These are phyloP conservation scores for Diarsia mendica DNA, from an alignment of 2,888 invertebrate species.

Conservation along the genomic window DNA sequence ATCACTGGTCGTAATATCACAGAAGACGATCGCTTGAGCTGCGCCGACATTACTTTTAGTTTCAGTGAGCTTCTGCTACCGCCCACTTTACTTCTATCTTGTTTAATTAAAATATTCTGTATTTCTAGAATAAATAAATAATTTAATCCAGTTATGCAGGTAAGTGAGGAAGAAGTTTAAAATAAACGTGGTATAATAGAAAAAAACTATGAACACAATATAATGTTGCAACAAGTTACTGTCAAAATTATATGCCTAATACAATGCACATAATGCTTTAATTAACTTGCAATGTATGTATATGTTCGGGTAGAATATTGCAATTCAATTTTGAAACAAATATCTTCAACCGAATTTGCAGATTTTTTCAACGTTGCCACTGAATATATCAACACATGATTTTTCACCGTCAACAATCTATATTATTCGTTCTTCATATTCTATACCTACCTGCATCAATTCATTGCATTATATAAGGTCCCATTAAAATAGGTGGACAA, in stretches of 20 bases:
- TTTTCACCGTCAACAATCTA: neutral
- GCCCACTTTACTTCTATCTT: conserved; percentile 4
- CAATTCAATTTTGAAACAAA: too few species aligned
- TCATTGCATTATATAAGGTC: neutral
- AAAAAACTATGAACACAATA: neutral
- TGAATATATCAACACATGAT: neutral
- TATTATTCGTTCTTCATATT: neutral
- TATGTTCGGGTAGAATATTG: too few species aligned
- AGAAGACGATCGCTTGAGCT: conserved; percentile 49
- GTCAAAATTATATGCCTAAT: too few species aligned
- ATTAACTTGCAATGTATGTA: too few species aligned
- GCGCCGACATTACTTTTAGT: conserved; percentile 53
- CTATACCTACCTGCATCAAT: too few species aligned
- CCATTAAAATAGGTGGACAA: too few species aligned
- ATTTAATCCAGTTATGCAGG: neutral
- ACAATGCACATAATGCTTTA: too few species aligned
- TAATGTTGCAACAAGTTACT: neutral
- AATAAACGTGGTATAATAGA: neutral
- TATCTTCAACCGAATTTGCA: too few species aligned
- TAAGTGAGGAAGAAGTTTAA: neutral
- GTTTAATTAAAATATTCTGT: conserved; percentile 8
- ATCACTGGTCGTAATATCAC: conserved; percentile 53
- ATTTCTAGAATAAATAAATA: neutral
- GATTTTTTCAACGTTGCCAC: neutral
- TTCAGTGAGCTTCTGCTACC: conserved; percentile 32